Conservation (phyloP, 2,797 vertebrate species). For the Cetoscarus ocellatus region DNA sequence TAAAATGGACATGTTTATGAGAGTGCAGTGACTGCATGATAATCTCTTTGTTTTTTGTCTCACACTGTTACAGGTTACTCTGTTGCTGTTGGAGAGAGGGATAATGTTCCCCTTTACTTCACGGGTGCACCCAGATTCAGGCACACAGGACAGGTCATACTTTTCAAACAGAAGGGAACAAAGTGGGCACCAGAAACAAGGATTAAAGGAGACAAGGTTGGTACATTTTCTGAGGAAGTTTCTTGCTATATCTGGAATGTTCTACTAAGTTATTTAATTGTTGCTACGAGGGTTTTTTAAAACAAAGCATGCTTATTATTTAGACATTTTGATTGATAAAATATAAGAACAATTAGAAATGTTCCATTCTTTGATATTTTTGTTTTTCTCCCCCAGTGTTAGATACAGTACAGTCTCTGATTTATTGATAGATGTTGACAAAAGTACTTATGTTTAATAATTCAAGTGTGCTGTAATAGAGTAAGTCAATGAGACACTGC, state of each 20-base stretch:
- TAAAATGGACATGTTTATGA: too few relatives aligned
- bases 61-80: slow-evolving; percentile 81
- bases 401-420: too few relatives aligned
- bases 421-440: too few relatives aligned
- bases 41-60: background rate
- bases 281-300: too few relatives aligned
- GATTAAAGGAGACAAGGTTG: slow-evolving; percentile 81
- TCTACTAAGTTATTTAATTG: background rate
- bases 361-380: too few relatives aligned
- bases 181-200: slow-evolving; percentile 68
- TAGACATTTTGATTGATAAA: too few relatives aligned
- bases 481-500: too few relatives aligned
- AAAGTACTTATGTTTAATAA: too few relatives aligned
- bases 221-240: slow-evolving; percentile 15
- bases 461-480: too few relatives aligned
- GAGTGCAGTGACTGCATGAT: background rate
- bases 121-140: slow-evolving; percentile 85
- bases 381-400: too few relatives aligned
- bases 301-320: too few relatives aligned
- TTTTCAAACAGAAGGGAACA: slow-evolving; percentile 66
- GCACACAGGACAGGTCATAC: slow-evolving; percentile 83
- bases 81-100: slow-evolving; percentile 68
- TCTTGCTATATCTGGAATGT: background rate
- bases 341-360: too few relatives aligned
- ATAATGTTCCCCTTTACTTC: slow-evolving; percentile 54